Conservation (phyloP, 2,113 vertebrate genomes). For the Cyphomyrus plagiostoma region DNA sequence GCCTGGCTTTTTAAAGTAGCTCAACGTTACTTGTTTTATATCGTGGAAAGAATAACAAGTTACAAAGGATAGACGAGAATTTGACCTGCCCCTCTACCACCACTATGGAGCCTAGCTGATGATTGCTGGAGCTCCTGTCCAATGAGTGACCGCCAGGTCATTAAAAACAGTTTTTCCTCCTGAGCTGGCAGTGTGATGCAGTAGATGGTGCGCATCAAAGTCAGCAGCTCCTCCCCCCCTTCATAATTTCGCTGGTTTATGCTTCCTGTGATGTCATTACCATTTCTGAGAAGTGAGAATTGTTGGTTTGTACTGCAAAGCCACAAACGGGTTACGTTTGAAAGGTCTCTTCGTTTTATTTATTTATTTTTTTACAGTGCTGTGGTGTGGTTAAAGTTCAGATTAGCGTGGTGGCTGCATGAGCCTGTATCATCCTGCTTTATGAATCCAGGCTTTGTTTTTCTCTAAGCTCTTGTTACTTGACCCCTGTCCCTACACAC, state of each 20-base stretch:
- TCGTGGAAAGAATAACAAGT: background rate
- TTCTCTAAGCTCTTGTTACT: background rate
- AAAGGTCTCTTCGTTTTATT: background rate
- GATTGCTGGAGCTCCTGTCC: background rate
- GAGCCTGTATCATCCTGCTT: background rate
- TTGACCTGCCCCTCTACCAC: background rate
- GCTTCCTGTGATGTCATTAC: background rate
- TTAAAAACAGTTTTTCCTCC: background rate
- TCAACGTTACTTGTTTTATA: background rate
- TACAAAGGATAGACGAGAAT: background rate
- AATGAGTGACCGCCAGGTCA: background rate
- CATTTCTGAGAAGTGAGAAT: background rate
- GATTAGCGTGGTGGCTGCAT: background rate
- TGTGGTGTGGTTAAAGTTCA: background rate
- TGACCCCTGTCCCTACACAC: background rate
- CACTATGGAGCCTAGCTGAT: background rate
- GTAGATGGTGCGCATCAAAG: background rate
- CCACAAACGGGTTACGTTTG: background rate
- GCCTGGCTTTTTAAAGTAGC: background rate
- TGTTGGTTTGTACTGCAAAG: background rate
- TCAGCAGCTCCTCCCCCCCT: background rate
- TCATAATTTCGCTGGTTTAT: background rate
- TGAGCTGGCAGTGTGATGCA: background rate
- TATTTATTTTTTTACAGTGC: background rate
- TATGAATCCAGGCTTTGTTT: background rate